Evolutionary conservation across 2,888 invertebrate species (phyloP), one percentile per base, ranked within the genome.

Genomic region (Scaptomyza reducta): DNA sequence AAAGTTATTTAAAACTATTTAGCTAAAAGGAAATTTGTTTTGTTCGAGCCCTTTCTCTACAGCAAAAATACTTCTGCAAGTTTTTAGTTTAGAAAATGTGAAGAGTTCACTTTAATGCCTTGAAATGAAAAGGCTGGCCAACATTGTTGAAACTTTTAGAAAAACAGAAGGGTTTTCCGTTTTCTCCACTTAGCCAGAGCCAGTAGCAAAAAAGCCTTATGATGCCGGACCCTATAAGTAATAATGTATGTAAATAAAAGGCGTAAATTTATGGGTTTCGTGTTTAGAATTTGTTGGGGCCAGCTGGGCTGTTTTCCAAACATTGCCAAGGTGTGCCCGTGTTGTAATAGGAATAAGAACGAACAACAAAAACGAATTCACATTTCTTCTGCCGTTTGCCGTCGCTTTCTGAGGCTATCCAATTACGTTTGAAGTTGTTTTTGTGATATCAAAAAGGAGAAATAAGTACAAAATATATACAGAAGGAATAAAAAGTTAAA

Each of bases 241-340:
- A 38, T 40, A 40, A 82, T 87, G 81, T 82, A 82, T 84, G 82
- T 87, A 87, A 87, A 87, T 82, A 87, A 76, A 84, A 81, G 81
- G 73, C 76, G 74, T 54, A 87, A 87, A 84, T 87, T 78, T 82
- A 82, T 82, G 85, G 85, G 82, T 67, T 82, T 87, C 82, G 82
- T 87, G 82, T 71, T 79, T 71, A 70, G 85, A 76, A 82, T 87
- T 82, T 78, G 85, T 78, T 81, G 87, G 51, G 47, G 63, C 40
- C 73, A 73, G 69, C 60, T 54, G n/a, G 77, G 73, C 73, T 57
- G 33, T 35, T 62, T 42, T 35, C 6, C 46, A 60, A 51, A 71
- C 33, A 22, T 31, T 53, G 27, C 54, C 53, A 72, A 79, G 87
- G 81, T 80, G 84, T 79, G 87, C 77, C 75, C 22, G 29, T 14